These are phyloP conservation scores for Chalcosyrphus nemorum DNA, from an alignment of 2,888 invertebrate genomes.

Conservation along the genomic window DNA sequence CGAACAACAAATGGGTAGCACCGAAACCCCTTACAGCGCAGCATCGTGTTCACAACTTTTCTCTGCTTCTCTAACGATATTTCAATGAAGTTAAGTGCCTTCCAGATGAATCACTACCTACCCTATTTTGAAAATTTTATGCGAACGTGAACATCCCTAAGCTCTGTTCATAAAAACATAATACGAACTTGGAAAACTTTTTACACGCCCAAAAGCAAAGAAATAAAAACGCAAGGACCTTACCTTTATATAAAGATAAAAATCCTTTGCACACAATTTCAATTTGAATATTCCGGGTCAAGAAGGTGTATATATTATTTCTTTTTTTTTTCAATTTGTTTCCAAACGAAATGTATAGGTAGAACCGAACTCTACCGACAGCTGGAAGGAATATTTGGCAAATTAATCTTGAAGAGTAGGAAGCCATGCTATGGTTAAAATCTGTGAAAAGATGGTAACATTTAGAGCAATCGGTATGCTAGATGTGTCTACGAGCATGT, in stretches of 20 bases:
- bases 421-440: too few species aligned
- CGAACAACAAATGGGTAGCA: background rate
- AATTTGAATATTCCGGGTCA: constrained; percentile 3
- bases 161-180: constrained; percentile 2
- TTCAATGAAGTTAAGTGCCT: constrained; percentile 4
- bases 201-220: background rate
- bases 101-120: background rate
- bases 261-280: background rate
- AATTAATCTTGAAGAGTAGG: too few species aligned
- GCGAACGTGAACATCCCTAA: background rate
- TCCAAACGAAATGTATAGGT: background rate
- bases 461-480: too few species aligned
- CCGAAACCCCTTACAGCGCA: background rate
- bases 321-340: background rate
- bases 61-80: constrained; percentile 4
- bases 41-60: background rate
- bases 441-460: too few species aligned
- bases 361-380: background rate
- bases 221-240: background rate
- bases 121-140: constrained; percentile 1
- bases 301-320: background rate
- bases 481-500: too few species aligned
- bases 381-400: background rate
- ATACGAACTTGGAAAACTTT: background rate
- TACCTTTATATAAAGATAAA: background rate